Conservation (phyloP, 2,888 invertebrate genomes). For the Heliconius erato region DNA sequence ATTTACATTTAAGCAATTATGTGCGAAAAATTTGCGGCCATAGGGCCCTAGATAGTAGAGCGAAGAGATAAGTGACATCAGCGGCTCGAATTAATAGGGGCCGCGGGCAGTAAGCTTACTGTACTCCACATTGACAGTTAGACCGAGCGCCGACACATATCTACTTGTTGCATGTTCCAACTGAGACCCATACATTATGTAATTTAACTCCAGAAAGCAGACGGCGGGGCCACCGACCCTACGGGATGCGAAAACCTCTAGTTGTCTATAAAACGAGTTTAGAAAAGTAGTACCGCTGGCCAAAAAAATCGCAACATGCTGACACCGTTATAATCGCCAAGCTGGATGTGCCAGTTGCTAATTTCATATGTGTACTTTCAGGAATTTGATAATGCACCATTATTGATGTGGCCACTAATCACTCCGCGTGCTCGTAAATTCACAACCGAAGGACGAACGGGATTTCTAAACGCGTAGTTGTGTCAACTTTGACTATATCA, state of each 20-base stretch:
- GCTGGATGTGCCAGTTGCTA: slow-evolving; percentile 85
- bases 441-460: slow-evolving; percentile 75
- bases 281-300: slow-evolving; percentile 86
- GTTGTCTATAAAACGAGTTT: slow-evolving; percentile 86
- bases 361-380: slow-evolving; percentile 77
- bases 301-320: slow-evolving; percentile 87
- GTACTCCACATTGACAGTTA: slow-evolving; percentile 86
- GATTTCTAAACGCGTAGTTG: slow-evolving; percentile 85
- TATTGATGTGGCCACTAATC: slow-evolving; percentile 78
- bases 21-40: slow-evolving; percentile 84
- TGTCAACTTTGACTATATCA: slow-evolving; percentile 85
- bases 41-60: slow-evolving; percentile 86
- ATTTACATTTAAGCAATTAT: slow-evolving; percentile 76
- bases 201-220: slow-evolving; percentile 84
- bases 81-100: slow-evolving; percentile 85
- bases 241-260: slow-evolving; percentile 86
- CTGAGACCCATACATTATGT: slow-evolving; percentile 85
- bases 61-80: slow-evolving; percentile 86
- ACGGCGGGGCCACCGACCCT: slow-evolving; percentile 84
- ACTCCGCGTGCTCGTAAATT: slow-evolving; percentile 77
- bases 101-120: slow-evolving; percentile 85
- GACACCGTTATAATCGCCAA: slow-evolving; percentile 87
- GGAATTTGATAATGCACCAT: slow-evolving; percentile 80
- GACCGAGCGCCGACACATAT: slow-evolving; percentile 84
- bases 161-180: slow-evolving; percentile 86